These are phyloP conservation scores for Plestiodon gilberti DNA, from an alignment of 2,113 vertebrate species.

Conservation along the genomic window DNA sequence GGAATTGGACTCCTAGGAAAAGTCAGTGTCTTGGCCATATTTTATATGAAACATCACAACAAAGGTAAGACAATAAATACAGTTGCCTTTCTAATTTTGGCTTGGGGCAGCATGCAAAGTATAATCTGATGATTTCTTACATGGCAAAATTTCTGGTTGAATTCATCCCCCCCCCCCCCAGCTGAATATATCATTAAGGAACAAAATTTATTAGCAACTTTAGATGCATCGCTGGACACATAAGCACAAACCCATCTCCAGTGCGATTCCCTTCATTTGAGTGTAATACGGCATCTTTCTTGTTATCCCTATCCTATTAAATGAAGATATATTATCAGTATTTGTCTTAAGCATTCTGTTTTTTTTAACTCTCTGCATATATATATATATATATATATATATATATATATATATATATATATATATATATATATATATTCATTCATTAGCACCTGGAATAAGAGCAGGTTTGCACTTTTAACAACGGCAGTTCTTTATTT, in stretches of 20 bases:
- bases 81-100: slow-evolving; percentile 42
- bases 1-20: neutral
- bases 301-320: slow-evolving; percentile 60
- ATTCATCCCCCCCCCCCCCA: slow-evolving; percentile 63
- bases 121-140: slow-evolving; percentile 49
- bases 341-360: slow-evolving; percentile 73
- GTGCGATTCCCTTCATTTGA: slow-evolving; percentile 37
- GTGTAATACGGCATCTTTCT: neutral
- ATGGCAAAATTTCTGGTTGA: slow-evolving; percentile 57
- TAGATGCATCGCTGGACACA: slow-evolving; percentile 69
- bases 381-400: slow-evolving; percentile 74
- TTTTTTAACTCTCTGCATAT: slow-evolving; percentile 73
- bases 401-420: slow-evolving; percentile 75
- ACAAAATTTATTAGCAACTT: slow-evolving; percentile 75
- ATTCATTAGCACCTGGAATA: slow-evolving; percentile 77
- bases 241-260: slow-evolving; percentile 47
- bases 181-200: slow-evolving; percentile 74
- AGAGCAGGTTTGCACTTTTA: slow-evolving; percentile 72
- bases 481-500: slow-evolving; percentile 65
- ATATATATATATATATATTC: slow-evolving; percentile 75
- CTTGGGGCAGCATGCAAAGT: slow-evolving; percentile 48
- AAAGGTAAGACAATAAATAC: slow-evolving; percentile 27
- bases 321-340: slow-evolving; percentile 74
- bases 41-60: neutral
- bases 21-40: neutral